These are phyloP conservation scores for Tinamus guttatus DNA, from an alignment of 2,113 vertebrate genomes.

Conservation along the genomic window DNA sequence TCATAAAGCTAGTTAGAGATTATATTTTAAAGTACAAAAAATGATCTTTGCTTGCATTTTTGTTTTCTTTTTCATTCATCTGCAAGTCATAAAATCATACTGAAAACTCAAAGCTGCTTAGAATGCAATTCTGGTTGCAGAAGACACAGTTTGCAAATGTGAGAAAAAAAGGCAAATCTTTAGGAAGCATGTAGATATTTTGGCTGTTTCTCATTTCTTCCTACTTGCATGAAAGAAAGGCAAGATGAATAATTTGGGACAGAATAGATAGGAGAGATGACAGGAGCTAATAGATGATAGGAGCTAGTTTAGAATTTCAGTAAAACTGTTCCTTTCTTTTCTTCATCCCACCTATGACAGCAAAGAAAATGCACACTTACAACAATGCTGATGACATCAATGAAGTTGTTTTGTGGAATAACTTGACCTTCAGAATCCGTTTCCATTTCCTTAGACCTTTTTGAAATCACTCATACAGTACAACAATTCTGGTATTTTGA, in stretches of 20 bases:
- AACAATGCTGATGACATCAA: not conserved
- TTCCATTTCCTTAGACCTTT: not conserved
- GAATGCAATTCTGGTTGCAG: not conserved
- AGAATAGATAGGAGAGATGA: constrained; percentile 11
- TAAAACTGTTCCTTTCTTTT: constrained; percentile 1
- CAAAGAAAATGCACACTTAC: constrained; percentile 6
- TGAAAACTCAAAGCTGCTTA: not conserved
- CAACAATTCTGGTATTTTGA: not conserved
- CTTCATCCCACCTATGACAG: not conserved
- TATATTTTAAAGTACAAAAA: not conserved
- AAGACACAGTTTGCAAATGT: not conserved
- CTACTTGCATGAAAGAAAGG: constrained; percentile 1
- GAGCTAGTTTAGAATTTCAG: constrained; percentile 37
- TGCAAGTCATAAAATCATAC: not conserved
- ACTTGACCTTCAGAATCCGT: constrained; percentile 35
- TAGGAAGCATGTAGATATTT: accelerated
- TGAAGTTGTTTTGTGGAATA: constrained; percentile 31
- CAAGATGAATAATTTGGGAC: constrained; percentile 22
- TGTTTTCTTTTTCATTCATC: not conserved
- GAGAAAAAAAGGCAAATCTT: not conserved
- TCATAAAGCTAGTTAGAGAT: not conserved
- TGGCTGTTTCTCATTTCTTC: constrained; percentile 46
- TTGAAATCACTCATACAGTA: not conserved
- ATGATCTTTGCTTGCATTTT: not conserved
- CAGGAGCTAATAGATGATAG: too few species aligned